phyloP scores from a whole-genome alignment of 2,113 vertebrate genomes.

The Calyptomena viridis region DNA sequence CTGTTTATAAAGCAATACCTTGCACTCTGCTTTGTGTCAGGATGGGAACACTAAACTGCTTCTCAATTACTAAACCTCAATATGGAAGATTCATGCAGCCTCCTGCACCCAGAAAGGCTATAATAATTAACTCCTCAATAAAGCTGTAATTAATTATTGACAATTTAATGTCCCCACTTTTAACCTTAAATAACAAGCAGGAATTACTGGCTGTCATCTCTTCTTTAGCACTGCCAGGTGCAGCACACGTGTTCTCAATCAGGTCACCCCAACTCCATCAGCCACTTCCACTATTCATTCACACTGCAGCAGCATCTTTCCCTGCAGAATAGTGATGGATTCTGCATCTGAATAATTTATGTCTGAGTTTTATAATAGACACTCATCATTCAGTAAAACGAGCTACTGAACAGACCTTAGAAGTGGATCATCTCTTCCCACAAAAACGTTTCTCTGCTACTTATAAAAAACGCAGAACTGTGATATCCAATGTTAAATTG shows the following conservation, averaged over 20 bases:
- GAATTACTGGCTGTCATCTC: constrained; percentile 27
- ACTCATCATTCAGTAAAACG: constrained; percentile 2
- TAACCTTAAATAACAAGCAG: constrained; percentile 32
- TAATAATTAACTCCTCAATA: constrained; percentile 48
- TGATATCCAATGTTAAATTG: neutral
- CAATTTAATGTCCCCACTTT: constrained; percentile 19
- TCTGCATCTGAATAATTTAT: constrained; percentile 4
- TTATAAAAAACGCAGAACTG: neutral
- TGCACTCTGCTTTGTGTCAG: neutral
- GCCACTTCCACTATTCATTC: neutral
- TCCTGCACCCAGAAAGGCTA: neutral
- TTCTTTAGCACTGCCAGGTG: constrained; percentile 13
- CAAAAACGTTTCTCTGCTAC: neutral
- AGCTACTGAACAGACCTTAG: neutral
- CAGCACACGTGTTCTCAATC: neutral
- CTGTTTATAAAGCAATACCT: constrained; percentile 7
- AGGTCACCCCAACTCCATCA: neutral
- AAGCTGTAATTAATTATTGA: constrained; percentile 52
- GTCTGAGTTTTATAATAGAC: neutral
- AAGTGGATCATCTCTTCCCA: neutral
- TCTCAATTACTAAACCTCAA: neutral
- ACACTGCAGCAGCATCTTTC: neutral
- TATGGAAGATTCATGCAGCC: neutral
- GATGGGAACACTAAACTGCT: neutral
- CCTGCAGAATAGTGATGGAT: neutral